Evolutionary conservation across 2,888 invertebrate genomes (phyloP).

Genomic region (Syritta pipiens): DNA sequence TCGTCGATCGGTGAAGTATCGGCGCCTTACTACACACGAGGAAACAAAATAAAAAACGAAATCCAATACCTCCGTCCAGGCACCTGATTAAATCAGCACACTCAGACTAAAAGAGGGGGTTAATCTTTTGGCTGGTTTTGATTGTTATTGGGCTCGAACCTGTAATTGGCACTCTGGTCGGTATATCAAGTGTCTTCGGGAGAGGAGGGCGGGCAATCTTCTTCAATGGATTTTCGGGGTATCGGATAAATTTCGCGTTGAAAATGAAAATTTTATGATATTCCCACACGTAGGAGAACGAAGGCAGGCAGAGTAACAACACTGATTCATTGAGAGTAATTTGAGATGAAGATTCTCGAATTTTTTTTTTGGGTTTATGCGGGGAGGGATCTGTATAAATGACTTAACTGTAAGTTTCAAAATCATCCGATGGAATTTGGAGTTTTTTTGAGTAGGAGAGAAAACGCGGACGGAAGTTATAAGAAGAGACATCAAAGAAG

Average conservation of each 20-base stretch:
- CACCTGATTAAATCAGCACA: conserved; percentile 62
- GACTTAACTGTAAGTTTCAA: not conserved
- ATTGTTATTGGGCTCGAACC: conserved; percentile 58
- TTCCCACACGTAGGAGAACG: conserved; percentile 59
- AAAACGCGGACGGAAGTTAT: too few relatives aligned
- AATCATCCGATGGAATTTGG: too few relatives aligned
- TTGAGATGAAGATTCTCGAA: too few relatives aligned
- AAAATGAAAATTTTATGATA: conserved; percentile 32
- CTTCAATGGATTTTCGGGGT: conserved; percentile 10
- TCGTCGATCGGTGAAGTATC: conserved; percentile 14
- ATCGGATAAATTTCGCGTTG: conserved; percentile 24
- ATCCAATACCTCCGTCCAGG: conserved; percentile 38
- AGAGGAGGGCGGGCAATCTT: not conserved
- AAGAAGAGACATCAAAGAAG: too few relatives aligned
- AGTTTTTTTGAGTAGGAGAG: too few relatives aligned
- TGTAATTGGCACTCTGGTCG: conserved; percentile 62
- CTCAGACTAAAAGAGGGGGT: conserved; percentile 1
- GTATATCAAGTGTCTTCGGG: conserved; percentile 52
- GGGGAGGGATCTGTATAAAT: not conserved
- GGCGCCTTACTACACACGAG: not conserved
- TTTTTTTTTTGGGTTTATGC: not conserved
- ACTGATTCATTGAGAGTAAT: conserved; percentile 50
- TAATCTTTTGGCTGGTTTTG: conserved; percentile 40
- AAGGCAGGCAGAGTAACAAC: too few relatives aligned
- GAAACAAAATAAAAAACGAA: conserved; percentile 16